Evolutionary conservation across 2,888 invertebrate species (phyloP), one percentile per base, ranked within the genome.

Genomic region (Trilocha varians): DNA sequence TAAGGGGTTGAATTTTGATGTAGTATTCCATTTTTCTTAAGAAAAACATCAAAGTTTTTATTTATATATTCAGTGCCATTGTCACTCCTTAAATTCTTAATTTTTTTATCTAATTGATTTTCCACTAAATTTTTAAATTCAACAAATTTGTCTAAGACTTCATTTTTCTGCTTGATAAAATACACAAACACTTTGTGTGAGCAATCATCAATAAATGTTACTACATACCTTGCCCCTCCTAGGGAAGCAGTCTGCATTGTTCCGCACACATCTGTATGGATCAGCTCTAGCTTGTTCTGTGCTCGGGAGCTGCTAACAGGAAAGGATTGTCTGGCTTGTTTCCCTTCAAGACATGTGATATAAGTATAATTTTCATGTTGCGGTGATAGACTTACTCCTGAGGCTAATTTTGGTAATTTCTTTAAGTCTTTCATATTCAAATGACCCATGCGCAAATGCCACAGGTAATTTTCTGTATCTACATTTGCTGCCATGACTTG

Each of bases 241-340:
- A 18, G 16, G 8, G 46, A 47, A 9, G 1, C 1, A 33, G 32
- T 34, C 18, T 50, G 44, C 52, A 52, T 49, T 2, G 50, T 48
- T 5, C 48, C 50, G 40, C 46, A 52, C 14, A 48, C 13, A 32
- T 50, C 44, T 3, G 48, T 46, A 34, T 48, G 49, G 36, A 48
- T 43, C 5, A 48, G 13, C 36, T 48, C 44, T 14, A 48, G 34
- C 13, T 41, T 41, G 13, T 13, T 18, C 43, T 39, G 34, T n/a
- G 53, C 47, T 43, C 51, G 43, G 6, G 48, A 42, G 3, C 47
- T 47, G 9, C 32, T 32, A 43, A 47, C 17, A 5, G 41, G 47
- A 9, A 51, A 53, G 6, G 49, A 48, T 16, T 34, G 11, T 35
- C 46, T 50, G 5, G 49, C 16, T 17, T 54, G 51, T 32, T 47